Percentiles rank a stretch among this genome's conserved stretches.
Evolutionary conservation across 2,888 invertebrate genomes (phyloP).

Genomic region (Acheta domesticus): DNA sequence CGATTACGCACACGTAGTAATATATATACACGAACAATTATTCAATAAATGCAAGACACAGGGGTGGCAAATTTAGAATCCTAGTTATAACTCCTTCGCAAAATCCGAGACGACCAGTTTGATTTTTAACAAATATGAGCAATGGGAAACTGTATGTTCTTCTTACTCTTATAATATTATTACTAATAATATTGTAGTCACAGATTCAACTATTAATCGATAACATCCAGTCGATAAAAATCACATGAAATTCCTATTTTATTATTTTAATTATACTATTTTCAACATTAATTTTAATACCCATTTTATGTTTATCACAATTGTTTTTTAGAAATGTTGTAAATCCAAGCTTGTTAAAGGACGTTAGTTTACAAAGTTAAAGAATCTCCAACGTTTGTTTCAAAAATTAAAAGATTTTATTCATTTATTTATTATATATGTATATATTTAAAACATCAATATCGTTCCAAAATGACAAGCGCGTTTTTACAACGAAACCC

Average conservation of each 20-base stretch:
- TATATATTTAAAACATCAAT: neutral
- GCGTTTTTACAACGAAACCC: too few species aligned
- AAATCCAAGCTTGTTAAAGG: neutral
- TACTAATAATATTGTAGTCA: too few species aligned
- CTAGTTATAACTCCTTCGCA: neutral
- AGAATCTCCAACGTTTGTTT: neutral
- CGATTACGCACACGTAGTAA: neutral
- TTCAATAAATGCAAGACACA: constrained; percentile 1
- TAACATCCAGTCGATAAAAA: neutral
- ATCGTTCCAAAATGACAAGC: neutral
- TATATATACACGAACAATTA: neutral
- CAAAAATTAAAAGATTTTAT: neutral
- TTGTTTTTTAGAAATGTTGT: constrained; percentile 18
- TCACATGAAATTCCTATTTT: neutral
- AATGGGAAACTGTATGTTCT: too few species aligned
- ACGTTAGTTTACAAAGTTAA: neutral
- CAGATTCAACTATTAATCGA: too few species aligned
- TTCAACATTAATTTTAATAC: neutral
- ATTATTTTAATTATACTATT: neutral
- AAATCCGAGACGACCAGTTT: too few species aligned
- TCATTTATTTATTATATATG: neutral
- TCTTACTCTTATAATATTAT: too few species aligned
- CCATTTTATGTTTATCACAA: constrained; percentile 10
- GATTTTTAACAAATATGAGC: too few species aligned
- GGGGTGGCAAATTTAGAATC: neutral